Base-by-base conservation (phyloP, 2,797 vertebrate genomes). In the Diplodus puntazzo region DNA sequence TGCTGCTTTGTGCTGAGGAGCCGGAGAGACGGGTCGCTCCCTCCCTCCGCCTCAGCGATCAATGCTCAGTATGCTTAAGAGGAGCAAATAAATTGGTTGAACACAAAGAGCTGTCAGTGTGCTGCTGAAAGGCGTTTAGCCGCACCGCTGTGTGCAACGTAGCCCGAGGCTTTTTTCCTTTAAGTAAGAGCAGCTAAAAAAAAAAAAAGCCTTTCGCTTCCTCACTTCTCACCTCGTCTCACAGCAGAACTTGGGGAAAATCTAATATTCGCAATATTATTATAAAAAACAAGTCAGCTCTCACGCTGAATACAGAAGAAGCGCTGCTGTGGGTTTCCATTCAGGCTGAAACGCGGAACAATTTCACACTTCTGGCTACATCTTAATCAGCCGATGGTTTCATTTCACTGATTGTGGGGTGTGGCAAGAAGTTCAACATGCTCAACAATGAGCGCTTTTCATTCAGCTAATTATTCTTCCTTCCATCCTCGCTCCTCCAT, bases 41-140 rank as follows among this genome's bases (percentile, higher is more conserved):
- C 58, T 69, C 46, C 64, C 54, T 49, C 13, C 71, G 7, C 14
- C 54, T 25, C 71, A 21, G 30, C 5, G n/a, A 88, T 82, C 84
- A 80, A 69, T 79, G 67, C 73, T 70, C 74, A 2, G 55, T 64
- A 43, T 61, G 83, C 79, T 79, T 69, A 75, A 66, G 60, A 80
- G 74, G 64, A 67, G 73, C 52, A 45, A 60, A 82, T 79, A 65
- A 57, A 84, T 81, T 11, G 48, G 27, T 67, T 77, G 46, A 69
- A 80, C 66, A 75, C 62, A 42, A 34, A 63, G 67, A 65, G 67
- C 59, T 73, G 71, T 61, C 71, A 61, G 25, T 3, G 70, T 62
- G 48, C 72, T 45, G 73, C 75, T 73, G 72, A 70, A 60, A 79
- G 66, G 55, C 67, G 48, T 73, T 84, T 58, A 77, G 17, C 66